Percentiles rank a stretch among this genome's conserved stretches.
Evolutionary conservation across 2,888 invertebrate species (phyloP).

Genomic region (Hirtodrosophila alboralis): DNA sequence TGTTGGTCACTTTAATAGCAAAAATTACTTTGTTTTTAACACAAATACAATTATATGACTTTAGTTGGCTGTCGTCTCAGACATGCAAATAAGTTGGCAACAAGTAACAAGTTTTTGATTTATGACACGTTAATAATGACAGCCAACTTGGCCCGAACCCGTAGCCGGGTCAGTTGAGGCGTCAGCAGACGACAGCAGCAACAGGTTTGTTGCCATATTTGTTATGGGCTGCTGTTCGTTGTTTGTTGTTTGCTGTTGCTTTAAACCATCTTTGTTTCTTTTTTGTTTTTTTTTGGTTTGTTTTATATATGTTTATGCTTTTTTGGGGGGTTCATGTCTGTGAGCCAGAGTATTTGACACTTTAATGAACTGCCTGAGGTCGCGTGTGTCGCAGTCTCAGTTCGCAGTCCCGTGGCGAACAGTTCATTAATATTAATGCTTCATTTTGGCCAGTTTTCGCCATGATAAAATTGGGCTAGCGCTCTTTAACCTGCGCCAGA

Average conservation of each 20-base stretch:
- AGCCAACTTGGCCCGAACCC: slow-evolving; percentile 49
- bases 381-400: slow-evolving; percentile 55
- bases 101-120: slow-evolving; percentile 72
- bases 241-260: slow-evolving; percentile 37
- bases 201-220: slow-evolving; percentile 66
- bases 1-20: slow-evolving; percentile 28
- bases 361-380: slow-evolving; percentile 74
- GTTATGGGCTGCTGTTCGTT: slow-evolving; percentile 46
- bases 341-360: slow-evolving; percentile 69
- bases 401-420: slow-evolving; percentile 18
- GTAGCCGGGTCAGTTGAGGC: slow-evolving; percentile 25
- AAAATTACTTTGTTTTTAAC: slow-evolving; percentile 13
- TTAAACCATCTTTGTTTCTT: slow-evolving; percentile 43
- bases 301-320: slow-evolving; percentile 30
- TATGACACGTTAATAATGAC: slow-evolving; percentile 73
- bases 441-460: slow-evolving; percentile 45
- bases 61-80: slow-evolving; percentile 23
- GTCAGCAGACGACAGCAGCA: slow-evolving; percentile 34
- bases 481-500: slow-evolving; percentile 49
- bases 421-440: slow-evolving; percentile 73
- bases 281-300: no score
- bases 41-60: slow-evolving; percentile 23
- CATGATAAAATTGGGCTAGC: slow-evolving; percentile 53
- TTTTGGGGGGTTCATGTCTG: slow-evolving; percentile 34
- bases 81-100: slow-evolving; percentile 62